Evolutionary conservation across 2,888 invertebrate genomes (phyloP), one percentile per base, ranked within the genome.

Genomic region (Drosophila trichaetosa): DNA sequence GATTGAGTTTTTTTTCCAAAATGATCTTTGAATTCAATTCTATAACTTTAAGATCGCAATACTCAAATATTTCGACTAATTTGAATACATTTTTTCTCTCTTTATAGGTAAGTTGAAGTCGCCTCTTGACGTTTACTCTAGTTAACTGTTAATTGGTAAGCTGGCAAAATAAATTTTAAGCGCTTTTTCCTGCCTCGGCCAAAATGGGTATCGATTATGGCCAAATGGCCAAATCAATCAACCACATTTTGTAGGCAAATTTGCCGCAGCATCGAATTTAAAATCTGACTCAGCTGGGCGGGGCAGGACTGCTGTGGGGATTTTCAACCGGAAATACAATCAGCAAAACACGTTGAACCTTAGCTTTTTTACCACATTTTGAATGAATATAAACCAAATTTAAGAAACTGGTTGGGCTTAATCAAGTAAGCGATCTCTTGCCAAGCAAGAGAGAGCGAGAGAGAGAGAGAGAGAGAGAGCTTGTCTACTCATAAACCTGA

Each of bases 71-170:
- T 18, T 13, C 11, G 1, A 71, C 69, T 76, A 36, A 72, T 51
- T 48, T 57, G 1, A 24, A 18, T 27, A 2, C 6, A 0, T 21
- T 52, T 29, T 24, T 27, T 36, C n/a, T 61, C 46, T 77, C 56
- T 51, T 79, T 79, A 38, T 11, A 77, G 76, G 76, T 77, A 76
- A 76, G 76, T 76, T 46, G 18, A 61, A 46, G 29, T 34, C 6
- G 51, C 61, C 6, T 29, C 13, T 11, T 52, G n/a, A 11, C n/a
- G 18, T 21, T n/a, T 4, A 21, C 18, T 7, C 40, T 24, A 4
- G 8, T 46, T 21, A 5, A 16, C n/a, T 31, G 21, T 16, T 40
- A 4, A 8, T 29, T 36, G 76, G 79, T 79, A 76, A 76, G 79
- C 74, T 52, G 33, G 21, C 21, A 59, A 61, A 31, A 34, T 5